Evolutionary conservation across 1,140 invertebrate species (phyloP), one percentile per base, ranked within the genome.

Genomic region (Psilanteris sp.): DNA sequence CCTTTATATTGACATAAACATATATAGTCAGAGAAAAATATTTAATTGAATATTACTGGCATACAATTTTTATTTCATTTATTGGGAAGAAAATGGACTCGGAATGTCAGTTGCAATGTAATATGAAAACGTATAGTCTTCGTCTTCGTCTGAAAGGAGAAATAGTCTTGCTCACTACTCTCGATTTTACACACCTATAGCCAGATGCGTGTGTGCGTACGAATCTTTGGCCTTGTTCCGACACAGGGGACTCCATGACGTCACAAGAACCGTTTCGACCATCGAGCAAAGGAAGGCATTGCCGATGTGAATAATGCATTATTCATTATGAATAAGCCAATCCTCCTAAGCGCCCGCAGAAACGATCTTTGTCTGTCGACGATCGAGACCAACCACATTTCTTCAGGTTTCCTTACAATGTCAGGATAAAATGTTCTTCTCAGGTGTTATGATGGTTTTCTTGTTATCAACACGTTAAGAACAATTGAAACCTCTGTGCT

Each of bases 191-290:
- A 36, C 67, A 44, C 44, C 29, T 22, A 54, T 27, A 29, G 36
- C 8, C 2, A 8, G 15, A 11, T 22, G 39, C 10, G 43, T 48
- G 46, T 61, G 64, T 36, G 64, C 39, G 62, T 27, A 50, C 37
- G 39, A 46, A 57, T 62, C 55, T 68, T 54, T 68, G 72, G 64
- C 72, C 64, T 76, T 68, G 72, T 62, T 67, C 72, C 59, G 50
- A 67, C 57, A 62, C 64, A 20, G 72, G 71, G 72, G 52, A 76
- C 72, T 76, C 64, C 72, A 64, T 76, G 72, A 76, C 72, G 72
- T 76, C 72, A 76, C 57, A 52, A 76, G 72, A 68, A 76, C 72
- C 73, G 73, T 71, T 75, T 59, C 46, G 52, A 74, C 34, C 43
- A 31, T 22, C 61, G 55, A 39, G 57, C 46, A 44, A 62, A 67